Evolutionary conservation across 2,113 vertebrate species (phyloP), one percentile per base, ranked within the genome.

Genomic region (Thamnophis sirtalis): DNA sequence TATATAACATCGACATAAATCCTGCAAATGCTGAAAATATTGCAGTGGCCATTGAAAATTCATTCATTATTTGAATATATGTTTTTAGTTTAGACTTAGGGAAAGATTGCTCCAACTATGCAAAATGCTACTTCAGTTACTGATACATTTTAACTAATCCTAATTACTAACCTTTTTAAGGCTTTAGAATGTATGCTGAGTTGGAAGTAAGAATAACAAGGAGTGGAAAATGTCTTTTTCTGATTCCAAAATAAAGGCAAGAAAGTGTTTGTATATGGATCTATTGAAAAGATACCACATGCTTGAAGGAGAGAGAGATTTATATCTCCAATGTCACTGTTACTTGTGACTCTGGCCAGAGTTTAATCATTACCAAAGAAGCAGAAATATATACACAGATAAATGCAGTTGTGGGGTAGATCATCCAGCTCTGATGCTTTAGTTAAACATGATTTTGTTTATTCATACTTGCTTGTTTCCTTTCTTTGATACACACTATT

Each of bases 401-500:
- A 28, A 56, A 93, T 54, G 3, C 26, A 85, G 15, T 3, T 86
- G 91, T 3, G 26, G 19, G 28, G 13, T 26, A 28, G 38, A 87
- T 5, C 89, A 95, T 94, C 93, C 94, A 90, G 94, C 92, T 92
- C 89, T 24, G 24, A 88, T 93, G 92, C 85, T 91, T 96, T 96
- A 95, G 95, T 95, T 94, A 96, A 96, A 94, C 33, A 92, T 94
- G 95, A 51, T 94, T 90, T 58, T 94, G 60, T 95, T 96, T 95
- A 94, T 95, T 80, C 95, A 88, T 0, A 0, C 94, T 93, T 88
- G 51, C 91, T 95, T 96, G 95, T 91, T 93, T 96, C 95, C 92
- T 95, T 95, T 97, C 94, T 95, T 97, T 96, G 95, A 96, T 92
- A 93, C 90, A 93, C 89, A 95, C 92, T 89, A 92, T 96, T 94